phyloP scores from a whole-genome alignment of 2,888 invertebrate genomes.

The Odontocolon sp. region DNA sequence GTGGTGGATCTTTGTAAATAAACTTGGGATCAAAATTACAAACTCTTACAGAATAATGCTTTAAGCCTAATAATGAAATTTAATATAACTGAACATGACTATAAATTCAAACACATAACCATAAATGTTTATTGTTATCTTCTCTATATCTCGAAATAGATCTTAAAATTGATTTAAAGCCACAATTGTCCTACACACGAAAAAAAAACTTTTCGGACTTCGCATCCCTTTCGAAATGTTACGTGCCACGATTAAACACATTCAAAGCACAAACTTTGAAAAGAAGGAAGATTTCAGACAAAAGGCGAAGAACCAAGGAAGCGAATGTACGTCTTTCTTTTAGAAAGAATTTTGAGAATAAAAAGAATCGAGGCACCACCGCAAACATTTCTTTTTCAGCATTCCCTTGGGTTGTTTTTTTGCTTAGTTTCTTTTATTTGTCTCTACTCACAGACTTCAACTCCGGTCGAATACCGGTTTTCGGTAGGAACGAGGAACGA shows the following conservation, averaged over 20 bases:
- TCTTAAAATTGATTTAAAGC: too few species aligned
- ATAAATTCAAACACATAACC: too few species aligned
- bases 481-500: background rate
- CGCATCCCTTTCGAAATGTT: background rate
- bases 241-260: too few species aligned
- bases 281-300: background rate
- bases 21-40: too few species aligned
- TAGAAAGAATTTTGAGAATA: conserved; percentile 28
- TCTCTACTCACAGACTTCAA: conserved; percentile 13
- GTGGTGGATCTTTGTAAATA: too few species aligned
- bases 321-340: conserved; percentile 7
- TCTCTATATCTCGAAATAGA: too few species aligned
- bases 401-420: background rate
- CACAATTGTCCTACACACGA: too few species aligned
- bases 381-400: conserved; percentile 17
- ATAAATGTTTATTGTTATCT: too few species aligned
- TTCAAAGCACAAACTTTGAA: background rate
- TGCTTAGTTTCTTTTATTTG: conserved; percentile 14
- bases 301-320: background rate
- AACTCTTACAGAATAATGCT: too few species aligned
- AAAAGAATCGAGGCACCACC: conserved; percentile 29
- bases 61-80: too few species aligned
- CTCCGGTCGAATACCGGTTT: conserved; percentile 46
- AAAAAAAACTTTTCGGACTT: too few species aligned
- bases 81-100: too few species aligned